These are phyloP conservation scores for Galleria mellonella DNA, from an alignment of 1,140 invertebrate genomes.

Conservation along the genomic window DNA sequence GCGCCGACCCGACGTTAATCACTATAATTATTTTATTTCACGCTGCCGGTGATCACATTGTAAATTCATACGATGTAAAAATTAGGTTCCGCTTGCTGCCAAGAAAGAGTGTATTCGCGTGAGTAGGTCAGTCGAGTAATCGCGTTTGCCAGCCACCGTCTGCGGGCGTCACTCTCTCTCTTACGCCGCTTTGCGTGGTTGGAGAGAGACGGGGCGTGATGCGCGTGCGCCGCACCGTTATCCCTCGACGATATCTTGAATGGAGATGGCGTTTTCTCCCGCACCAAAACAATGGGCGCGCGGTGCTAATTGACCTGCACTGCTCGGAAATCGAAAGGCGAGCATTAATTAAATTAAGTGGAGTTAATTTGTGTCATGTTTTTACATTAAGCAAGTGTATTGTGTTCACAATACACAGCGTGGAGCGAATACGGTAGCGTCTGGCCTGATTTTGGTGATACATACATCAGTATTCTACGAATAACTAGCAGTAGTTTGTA, in stretches of 20 bases:
- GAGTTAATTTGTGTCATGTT: conserved; percentile 23
- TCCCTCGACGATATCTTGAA: conserved; percentile 66
- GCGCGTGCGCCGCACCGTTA: conserved; percentile 61
- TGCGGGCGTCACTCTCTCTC: conserved; percentile 28
- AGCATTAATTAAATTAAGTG: conserved; percentile 34
- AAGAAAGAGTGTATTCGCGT: conserved; percentile 64
- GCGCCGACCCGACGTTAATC: conserved; percentile 10
- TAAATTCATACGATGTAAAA: conserved; percentile 56
- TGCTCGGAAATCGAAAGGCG: conserved; percentile 60
- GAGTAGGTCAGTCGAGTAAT: conserved; percentile 74
- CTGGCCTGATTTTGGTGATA: no score
- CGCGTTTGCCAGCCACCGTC: conserved; percentile 41
- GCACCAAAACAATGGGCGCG: conserved; percentile 65
- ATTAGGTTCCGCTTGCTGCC: conserved; percentile 66
- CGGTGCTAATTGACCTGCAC: conserved; percentile 34
- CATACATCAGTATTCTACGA: conserved; percentile 1
- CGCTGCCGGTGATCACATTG: conserved; percentile 17
- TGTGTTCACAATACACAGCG: neutral
- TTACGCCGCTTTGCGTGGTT: neutral
- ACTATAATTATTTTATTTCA: conserved; percentile 18
- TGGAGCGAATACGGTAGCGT: neutral
- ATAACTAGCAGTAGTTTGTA: neutral
- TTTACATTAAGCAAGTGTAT: neutral
- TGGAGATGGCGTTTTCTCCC: conserved; percentile 70
- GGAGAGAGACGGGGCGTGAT: conserved; percentile 24